Evolutionary conservation across 2,797 vertebrate species (phyloP).

Genomic region (Dermochelys coriacea): DNA sequence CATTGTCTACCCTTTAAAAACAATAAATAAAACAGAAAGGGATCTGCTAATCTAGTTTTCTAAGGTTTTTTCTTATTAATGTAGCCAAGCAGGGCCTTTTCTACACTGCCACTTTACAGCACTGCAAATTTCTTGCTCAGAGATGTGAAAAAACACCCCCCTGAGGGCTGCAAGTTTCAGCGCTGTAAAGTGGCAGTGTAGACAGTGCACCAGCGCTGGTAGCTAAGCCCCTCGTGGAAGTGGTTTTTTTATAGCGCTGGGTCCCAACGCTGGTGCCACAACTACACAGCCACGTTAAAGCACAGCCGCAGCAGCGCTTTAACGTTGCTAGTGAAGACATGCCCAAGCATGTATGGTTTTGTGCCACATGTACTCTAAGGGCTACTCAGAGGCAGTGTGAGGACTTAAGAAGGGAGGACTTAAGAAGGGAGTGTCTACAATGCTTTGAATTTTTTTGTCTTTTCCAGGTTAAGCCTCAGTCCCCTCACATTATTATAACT

Average conservation of each 20-base stretch:
- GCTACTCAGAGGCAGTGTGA: not conserved
- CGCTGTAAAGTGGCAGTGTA: no score
- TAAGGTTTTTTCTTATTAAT: not conserved
- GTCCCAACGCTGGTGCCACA: no score
- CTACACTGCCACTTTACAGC: no score
- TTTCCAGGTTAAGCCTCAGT: not conserved
- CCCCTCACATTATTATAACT: not conserved
- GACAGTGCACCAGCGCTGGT: no score
- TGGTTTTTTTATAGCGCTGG: no score
- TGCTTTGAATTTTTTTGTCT: not conserved
- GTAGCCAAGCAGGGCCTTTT: not conserved
- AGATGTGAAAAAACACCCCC: no score
- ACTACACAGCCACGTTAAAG: no score
- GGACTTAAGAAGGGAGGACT: not conserved
- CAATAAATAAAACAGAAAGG: not conserved
- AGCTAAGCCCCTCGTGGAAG: no score
- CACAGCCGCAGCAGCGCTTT: no score
- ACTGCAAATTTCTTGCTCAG: no score
- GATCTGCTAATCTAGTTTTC: not conserved
- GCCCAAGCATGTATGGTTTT: not conserved
- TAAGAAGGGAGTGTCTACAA: not conserved
- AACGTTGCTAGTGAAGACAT: not conserved
- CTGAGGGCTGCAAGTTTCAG: no score
- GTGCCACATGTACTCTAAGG: not conserved
- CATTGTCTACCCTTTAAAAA: not conserved